phyloP scores from a whole-genome alignment of 2,888 invertebrate genomes.

The Malthinus seriepunctatus region DNA sequence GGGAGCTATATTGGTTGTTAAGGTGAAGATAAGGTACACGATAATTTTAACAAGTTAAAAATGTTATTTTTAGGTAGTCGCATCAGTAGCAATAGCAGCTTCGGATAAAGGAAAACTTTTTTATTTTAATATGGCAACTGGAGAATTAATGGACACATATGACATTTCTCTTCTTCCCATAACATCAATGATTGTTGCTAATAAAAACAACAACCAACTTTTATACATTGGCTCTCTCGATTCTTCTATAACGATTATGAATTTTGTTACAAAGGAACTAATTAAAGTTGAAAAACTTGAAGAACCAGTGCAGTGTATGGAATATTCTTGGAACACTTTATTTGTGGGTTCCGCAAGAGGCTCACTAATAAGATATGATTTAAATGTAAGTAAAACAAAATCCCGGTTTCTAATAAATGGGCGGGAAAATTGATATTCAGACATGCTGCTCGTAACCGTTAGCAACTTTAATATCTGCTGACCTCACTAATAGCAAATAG shows the following conservation, averaged over 20 bases:
- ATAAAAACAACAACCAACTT: constrained; percentile 44
- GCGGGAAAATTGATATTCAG: too few relatives aligned
- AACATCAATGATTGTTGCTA: constrained; percentile 63
- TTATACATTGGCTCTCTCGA: constrained; percentile 68
- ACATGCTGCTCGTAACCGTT: too few relatives aligned
- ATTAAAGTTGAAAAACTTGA: constrained; percentile 60
- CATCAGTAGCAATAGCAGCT: constrained; percentile 55
- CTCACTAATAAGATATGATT: constrained; percentile 69
- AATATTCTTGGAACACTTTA: constrained; percentile 70
- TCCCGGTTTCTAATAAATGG: too few relatives aligned
- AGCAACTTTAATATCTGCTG: too few relatives aligned
- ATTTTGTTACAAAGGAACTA: constrained; percentile 60
- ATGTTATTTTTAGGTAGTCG: constrained; percentile 19
- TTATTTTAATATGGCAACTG: constrained; percentile 60
- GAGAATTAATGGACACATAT: constrained; percentile 60
- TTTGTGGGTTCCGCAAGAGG: constrained; percentile 76
- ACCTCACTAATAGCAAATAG: too few relatives aligned
- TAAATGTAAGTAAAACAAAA: constrained; percentile 61
- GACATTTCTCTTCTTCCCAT: constrained; percentile 64
- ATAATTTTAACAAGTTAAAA: neutral
- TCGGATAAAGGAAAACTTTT: constrained; percentile 67
- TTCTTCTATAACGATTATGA: constrained; percentile 63
- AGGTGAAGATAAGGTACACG: constrained; percentile 31
- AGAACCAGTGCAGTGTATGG: constrained; percentile 75
- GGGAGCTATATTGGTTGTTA: constrained; percentile 41